Conservation (phyloP, 2,888 invertebrate species). For the Euproctis similis region DNA sequence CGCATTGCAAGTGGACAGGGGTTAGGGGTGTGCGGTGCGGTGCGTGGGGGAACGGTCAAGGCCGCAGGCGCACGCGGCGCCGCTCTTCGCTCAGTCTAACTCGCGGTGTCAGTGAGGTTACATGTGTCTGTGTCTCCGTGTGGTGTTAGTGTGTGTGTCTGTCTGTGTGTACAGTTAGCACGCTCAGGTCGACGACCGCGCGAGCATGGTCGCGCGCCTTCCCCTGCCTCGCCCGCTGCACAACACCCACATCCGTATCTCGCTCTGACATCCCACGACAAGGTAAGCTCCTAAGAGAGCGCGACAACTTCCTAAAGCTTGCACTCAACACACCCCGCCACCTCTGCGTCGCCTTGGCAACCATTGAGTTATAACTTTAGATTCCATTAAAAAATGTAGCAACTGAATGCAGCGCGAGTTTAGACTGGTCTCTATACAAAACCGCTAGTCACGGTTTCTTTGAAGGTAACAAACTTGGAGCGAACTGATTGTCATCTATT, state of each 20-base stretch:
- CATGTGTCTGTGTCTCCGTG: constrained; percentile 16
- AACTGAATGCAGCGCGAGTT: no score
- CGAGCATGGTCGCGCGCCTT: constrained; percentile 56
- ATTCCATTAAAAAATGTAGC: no score
- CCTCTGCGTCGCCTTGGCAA: no score
- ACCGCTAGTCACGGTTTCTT: no score
- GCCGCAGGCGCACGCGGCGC: constrained; percentile 52
- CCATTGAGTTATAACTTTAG: no score
- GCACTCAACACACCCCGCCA: no score
- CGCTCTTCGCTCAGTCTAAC: constrained; percentile 24
- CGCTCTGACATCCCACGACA: constrained; percentile 29
- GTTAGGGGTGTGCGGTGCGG: constrained; percentile 6
- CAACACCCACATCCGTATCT: no score
- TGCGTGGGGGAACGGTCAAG: constrained; percentile 49
- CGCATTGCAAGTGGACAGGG: constrained; percentile 8
- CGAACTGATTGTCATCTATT: constrained; percentile 5
- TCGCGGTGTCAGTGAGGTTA: constrained; percentile 26
- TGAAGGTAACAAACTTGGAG: no score
- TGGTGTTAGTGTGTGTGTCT: constrained; percentile 38
- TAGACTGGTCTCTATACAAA: no score
- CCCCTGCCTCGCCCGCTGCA: constrained; percentile 31
- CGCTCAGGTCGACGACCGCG: constrained; percentile 61
- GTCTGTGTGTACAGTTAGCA: constrained; percentile 43
- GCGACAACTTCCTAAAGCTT: no score
- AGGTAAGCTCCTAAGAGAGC: constrained; percentile 56